Percentiles rank a stretch among this genome's conserved stretches.
phyloP scores from a whole-genome alignment of 35 echinoderm and acorn worm genomes.

The Strongylocentrotus purpuratus region DNA sequence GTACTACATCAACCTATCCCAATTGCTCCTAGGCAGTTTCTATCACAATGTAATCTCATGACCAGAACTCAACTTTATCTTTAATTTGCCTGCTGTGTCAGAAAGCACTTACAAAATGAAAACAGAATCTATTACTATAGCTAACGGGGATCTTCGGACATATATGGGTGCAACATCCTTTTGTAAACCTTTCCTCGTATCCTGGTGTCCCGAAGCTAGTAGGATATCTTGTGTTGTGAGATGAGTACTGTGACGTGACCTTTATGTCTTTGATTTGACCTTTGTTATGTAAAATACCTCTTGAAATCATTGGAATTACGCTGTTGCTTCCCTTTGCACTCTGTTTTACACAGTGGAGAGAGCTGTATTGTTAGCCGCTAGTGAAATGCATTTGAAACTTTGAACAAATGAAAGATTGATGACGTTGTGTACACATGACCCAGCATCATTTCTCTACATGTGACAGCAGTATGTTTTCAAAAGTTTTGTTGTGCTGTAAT shows the following conservation, averaged over 20 bases:
- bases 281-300: neutral
- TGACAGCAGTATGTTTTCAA: neutral
- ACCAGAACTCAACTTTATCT: neutral
- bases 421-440: neutral
- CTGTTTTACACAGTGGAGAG: neutral
- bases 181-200: neutral
- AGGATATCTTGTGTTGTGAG: neutral
- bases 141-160: neutral
- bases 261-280: neutral
- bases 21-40: too few species aligned
- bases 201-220: neutral
- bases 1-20: too few species aligned
- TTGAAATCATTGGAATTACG: neutral
- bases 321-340: neutral
- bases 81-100: neutral
- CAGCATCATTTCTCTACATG: neutral
- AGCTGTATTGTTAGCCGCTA: neutral
- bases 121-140: slow-evolving; percentile 19
- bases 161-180: neutral
- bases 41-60: too few species aligned
- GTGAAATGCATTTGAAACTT: neutral
- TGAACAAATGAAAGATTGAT: neutral
- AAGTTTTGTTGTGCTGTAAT: neutral
- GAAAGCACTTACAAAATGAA: slow-evolving; percentile 4
- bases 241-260: neutral